phyloP scores from a whole-genome alignment of 2,797 vertebrate genomes.

The Smutsia temminckii region DNA sequence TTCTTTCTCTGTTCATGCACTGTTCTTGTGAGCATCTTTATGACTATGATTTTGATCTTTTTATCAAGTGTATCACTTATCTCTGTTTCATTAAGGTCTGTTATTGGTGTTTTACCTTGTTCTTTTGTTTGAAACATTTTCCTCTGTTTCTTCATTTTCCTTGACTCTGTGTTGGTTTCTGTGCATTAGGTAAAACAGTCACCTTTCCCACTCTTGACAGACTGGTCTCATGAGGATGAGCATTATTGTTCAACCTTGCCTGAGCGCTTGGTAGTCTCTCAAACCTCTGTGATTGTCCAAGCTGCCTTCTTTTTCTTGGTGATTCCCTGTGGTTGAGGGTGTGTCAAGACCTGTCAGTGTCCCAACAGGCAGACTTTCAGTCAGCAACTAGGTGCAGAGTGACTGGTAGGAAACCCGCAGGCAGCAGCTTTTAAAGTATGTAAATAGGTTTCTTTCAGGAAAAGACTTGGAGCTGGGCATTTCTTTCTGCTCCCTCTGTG shows the following conservation, averaged over 20 bases:
- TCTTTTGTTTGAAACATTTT: neutral
- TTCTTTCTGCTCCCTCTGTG: neutral
- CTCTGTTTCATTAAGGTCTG: neutral
- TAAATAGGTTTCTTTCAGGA: neutral
- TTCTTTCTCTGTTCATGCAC: neutral
- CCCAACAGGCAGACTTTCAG: neutral
- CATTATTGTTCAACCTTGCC: neutral
- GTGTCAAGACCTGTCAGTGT: neutral
- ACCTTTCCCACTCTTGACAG: neutral
- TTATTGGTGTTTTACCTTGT: neutral
- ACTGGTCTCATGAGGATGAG: neutral
- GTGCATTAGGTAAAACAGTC: neutral
- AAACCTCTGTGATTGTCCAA: neutral
- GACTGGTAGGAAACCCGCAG: neutral
- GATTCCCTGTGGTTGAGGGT: neutral
- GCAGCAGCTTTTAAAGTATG: neutral
- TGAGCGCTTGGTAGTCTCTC: neutral
- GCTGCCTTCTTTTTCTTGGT: neutral
- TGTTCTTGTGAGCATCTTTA: neutral
- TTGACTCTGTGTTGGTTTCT: neutral
- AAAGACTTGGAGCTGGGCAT: neutral
- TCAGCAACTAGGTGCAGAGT: neutral
- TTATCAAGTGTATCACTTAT: neutral
- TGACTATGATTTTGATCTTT: neutral
- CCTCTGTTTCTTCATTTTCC: neutral